phyloP scores from a whole-genome alignment of 2,113 vertebrate genomes.

The Clarias macrocephalus region DNA sequence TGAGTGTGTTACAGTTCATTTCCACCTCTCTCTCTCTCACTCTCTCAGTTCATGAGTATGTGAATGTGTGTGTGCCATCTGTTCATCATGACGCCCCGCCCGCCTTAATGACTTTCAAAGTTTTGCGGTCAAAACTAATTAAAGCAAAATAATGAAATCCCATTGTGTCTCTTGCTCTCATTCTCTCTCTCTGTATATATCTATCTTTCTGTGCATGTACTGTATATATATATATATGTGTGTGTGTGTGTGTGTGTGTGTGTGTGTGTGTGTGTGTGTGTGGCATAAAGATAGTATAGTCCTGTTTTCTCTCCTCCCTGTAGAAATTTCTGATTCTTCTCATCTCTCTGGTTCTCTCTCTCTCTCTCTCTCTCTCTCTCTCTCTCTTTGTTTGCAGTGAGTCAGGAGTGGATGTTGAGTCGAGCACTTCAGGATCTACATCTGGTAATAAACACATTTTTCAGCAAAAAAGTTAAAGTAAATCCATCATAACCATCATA shows the following conservation, averaged over 20 bases:
- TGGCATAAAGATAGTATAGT: neutral
- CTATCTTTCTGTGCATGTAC: no score
- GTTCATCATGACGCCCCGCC: neutral
- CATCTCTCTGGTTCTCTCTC: neutral
- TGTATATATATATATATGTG: neutral
- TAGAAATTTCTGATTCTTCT: neutral
- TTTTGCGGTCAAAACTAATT: conserved; percentile 15
- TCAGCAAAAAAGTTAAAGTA: neutral
- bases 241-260: neutral
- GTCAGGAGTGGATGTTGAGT: conserved; percentile 92
- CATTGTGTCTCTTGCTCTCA: neutral
- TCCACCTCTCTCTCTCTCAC: neutral
- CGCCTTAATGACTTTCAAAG: conserved; percentile 10
- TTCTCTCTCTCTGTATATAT: no score
- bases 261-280: neutral
- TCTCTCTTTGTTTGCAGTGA: conserved; percentile 73
- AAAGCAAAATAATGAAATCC: neutral
- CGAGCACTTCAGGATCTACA: conserved; percentile 87
- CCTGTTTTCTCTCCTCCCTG: neutral
- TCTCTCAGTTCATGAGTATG: no score
- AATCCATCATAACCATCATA: neutral
- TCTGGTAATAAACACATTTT: conserved; percentile 77
- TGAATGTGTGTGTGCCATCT: conserved; percentile 21
- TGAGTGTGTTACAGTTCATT: conserved; percentile 27
- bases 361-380: neutral